phyloP scores from a whole-genome alignment of 2,797 vertebrate genomes.

The Buphagus erythrorhynchus region DNA sequence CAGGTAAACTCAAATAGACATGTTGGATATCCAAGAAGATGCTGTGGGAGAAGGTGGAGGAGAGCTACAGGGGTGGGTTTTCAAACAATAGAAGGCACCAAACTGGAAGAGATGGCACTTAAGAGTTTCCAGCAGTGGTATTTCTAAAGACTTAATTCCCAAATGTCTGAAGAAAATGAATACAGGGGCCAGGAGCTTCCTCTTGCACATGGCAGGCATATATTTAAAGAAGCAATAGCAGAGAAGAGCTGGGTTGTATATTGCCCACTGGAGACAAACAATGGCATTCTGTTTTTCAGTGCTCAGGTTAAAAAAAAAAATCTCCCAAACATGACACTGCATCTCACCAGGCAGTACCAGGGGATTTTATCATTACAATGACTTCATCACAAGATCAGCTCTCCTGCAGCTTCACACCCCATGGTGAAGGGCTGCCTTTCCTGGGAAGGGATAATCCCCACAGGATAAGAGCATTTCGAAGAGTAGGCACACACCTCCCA shows the following conservation, averaged over 20 bases:
- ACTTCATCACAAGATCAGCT: not conserved
- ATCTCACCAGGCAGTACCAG: not conserved
- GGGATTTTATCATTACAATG: not conserved
- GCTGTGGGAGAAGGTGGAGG: rapidly evolving
- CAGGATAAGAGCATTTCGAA: not conserved
- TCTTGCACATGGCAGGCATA: not conserved
- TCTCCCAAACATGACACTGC: not conserved
- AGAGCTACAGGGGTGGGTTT: not conserved
- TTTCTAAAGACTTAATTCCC: not conserved
- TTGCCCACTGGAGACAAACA: not conserved
- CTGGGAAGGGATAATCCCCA: not conserved
- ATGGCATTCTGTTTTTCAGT: not conserved
- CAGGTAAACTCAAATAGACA: not conserved
- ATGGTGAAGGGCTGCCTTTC: not conserved
- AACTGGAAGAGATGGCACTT: not conserved
- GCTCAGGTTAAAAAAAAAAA: not conserved
- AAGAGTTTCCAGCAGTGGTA: not conserved
- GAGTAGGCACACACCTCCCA: not conserved
- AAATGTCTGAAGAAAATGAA: not conserved
- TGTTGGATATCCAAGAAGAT: not conserved
- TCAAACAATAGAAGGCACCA: not conserved
- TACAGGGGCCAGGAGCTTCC: not conserved
- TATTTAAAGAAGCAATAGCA: not conserved
- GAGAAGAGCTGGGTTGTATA: not conserved
- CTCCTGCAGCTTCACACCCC: not conserved